phyloP scores from a whole-genome alignment of 2,797 vertebrate species.

The Balearica regulorum region DNA sequence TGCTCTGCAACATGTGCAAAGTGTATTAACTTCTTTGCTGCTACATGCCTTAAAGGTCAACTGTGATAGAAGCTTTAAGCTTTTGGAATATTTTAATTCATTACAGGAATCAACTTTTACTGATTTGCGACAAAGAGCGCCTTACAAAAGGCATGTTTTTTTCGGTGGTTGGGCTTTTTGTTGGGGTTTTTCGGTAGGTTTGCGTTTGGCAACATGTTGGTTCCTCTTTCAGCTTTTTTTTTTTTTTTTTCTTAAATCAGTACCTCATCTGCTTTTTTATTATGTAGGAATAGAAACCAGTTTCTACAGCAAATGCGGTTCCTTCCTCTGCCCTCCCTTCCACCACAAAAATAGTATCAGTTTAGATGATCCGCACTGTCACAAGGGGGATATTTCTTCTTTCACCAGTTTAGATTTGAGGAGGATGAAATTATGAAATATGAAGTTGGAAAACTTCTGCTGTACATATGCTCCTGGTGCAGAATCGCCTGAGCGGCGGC shows the following conservation, averaged over 20 bases:
- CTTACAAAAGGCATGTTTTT: constrained; percentile 39
- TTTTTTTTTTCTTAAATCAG: constrained; percentile 9
- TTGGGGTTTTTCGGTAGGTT: constrained; percentile 12
- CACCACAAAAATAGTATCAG: neutral
- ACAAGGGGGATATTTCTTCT: neutral
- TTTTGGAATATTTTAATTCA: constrained; percentile 75
- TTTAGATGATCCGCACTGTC: neutral
- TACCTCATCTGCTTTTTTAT: constrained; percentile 50
- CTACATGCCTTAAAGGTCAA: constrained; percentile 85
- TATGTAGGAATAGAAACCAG: constrained; percentile 43
- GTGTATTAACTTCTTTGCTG: constrained; percentile 95
- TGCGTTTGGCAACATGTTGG: constrained; percentile 48
- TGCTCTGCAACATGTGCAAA: constrained; percentile 93
- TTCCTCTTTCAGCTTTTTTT: constrained; percentile 50
- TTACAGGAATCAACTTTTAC: constrained; percentile 65
- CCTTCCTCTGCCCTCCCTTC: neutral
- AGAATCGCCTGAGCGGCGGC: neutral
- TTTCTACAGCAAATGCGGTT: constrained; percentile 33
- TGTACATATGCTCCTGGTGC: neutral
- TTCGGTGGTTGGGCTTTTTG: constrained; percentile 49
- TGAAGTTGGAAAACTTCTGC: neutral
- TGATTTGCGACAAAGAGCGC: constrained; percentile 26
- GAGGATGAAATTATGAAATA: constrained; percentile 6
- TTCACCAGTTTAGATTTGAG: neutral
- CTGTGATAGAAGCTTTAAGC: constrained; percentile 68